Conservation (phyloP, 2,797 vertebrate species). For the Pangasius mekongensis region DNA sequence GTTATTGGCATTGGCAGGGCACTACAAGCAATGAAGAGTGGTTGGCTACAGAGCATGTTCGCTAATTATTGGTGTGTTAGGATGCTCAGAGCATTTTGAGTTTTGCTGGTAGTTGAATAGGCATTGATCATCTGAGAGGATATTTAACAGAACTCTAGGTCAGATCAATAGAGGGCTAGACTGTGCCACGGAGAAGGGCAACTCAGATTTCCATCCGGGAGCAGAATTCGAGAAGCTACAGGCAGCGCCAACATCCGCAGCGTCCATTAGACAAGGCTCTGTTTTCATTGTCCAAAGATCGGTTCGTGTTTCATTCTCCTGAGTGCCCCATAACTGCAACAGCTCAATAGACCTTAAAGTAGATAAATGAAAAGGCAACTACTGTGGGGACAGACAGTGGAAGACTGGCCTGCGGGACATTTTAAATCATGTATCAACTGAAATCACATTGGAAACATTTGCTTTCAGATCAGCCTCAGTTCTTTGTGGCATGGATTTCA, state of each 20-base stretch:
- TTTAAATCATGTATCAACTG: background rate
- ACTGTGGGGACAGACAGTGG: background rate
- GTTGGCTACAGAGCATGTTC: slow-evolving; percentile 9
- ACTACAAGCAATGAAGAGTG: background rate
- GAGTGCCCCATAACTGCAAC: background rate
- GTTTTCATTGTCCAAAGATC: slow-evolving; percentile 41
- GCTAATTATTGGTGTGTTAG: slow-evolving; percentile 35
- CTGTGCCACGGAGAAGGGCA: slow-evolving; percentile 25
- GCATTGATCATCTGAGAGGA: slow-evolving; percentile 37
- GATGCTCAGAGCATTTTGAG: slow-evolving; percentile 17
- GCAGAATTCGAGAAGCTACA: slow-evolving; percentile 54
- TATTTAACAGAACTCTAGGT: slow-evolving; percentile 36
- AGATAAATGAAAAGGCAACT: slow-evolving; percentile 10
- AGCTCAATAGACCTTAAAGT: slow-evolving; percentile 15
- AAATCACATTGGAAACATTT: background rate
- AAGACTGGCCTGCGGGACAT: background rate
- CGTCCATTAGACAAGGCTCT: slow-evolving; percentile 52
- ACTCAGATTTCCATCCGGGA: slow-evolving; percentile 52
- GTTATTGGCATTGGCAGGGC: slow-evolving; percentile 25
- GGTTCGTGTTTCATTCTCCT: slow-evolving; percentile 26
- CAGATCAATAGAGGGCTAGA: slow-evolving; percentile 37
- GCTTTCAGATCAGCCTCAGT: background rate
- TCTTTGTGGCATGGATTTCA: background rate
- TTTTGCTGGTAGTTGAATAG: slow-evolving; percentile 31
- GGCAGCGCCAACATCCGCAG: slow-evolving; percentile 43